Percentiles rank a stretch among this genome's conserved stretches.
phyloP scores from a whole-genome alignment of 2,888 invertebrate species.

The Salpingus planirostris region DNA sequence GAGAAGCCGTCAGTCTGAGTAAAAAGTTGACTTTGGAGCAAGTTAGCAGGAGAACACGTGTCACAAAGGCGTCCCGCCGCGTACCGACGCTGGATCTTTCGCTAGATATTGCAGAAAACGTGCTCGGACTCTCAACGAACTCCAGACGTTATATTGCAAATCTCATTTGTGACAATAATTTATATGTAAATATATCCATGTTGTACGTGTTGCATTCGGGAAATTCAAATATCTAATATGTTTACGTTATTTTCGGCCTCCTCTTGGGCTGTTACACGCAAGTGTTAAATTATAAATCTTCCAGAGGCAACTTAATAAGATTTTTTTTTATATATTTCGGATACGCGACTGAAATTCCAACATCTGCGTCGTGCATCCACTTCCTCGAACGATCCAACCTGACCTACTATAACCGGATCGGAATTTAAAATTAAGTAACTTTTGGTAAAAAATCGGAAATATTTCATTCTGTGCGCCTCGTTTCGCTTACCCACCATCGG shows the following conservation, averaged over 20 bases:
- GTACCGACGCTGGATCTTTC: slow-evolving; percentile 27
- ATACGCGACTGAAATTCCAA: slow-evolving; percentile 10
- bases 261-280: slow-evolving; percentile 16
- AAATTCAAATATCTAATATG: slow-evolving; percentile 22
- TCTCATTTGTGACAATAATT: slow-evolving; percentile 43
- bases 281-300: slow-evolving; percentile 23
- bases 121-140: slow-evolving; percentile 30
- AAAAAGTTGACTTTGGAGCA: slow-evolving; percentile 33
- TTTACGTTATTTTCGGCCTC: slow-evolving; percentile 15
- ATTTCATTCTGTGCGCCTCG: too few species aligned
- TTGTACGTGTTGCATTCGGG: slow-evolving; percentile 35
- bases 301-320: slow-evolving; percentile 18
- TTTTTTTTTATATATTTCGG: slow-evolving; percentile 14
- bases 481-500: too few species aligned
- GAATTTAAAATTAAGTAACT: too few species aligned
- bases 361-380: too few species aligned
- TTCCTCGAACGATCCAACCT: too few species aligned
- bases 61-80: slow-evolving; percentile 30
- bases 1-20: slow-evolving; percentile 28
- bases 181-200: slow-evolving; percentile 41
- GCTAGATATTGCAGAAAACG: slow-evolving; percentile 34
- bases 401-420: too few species aligned
- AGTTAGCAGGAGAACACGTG: slow-evolving; percentile 34
- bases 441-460: too few species aligned
- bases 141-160: slow-evolving; percentile 39